Base-by-base conservation (phyloP, 2,113 vertebrate species). In the Spheniscus mendiculus region DNA sequence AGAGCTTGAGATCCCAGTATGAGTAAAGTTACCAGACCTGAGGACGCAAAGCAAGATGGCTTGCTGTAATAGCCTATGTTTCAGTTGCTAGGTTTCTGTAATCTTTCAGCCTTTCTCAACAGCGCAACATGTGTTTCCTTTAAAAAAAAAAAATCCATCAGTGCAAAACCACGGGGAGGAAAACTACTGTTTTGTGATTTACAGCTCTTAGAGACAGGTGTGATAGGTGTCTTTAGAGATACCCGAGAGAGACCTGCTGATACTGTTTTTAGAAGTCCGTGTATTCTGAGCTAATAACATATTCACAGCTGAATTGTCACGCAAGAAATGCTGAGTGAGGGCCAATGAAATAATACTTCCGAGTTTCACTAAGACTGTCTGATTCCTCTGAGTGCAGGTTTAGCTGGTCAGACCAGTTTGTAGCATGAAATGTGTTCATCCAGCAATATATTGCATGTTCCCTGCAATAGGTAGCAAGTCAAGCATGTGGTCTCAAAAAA, bases 1-100 rank as follows among this genome's bases (percentile, higher is more conserved):
- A 89, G 87, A 89, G 47, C 67, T 90, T 63, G 82, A 97, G 92
- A 88, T 84, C 59, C 20, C 66, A 69, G 69, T 85, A 36, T 53
- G 81, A 96, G 30, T 81, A 15, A 87, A 95, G 78, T 71, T 96
- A 42, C 52, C 83, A 76, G 13, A 91, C 59, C 90, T 55, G 85
- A 87, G 88, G 93, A 95, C 70, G 86, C 84, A 95, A 92, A 92
- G 72, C 74, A 89, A 74, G 87, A 74, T 70, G 73, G 69, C 76
- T 95, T 89, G 69, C 87, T 69, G 40, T 91, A 92, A 71, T 80
- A 92, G 88, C 89, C 89, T 56, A 42, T 78, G n/a, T 86, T 89
- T 91, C 85, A 85, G 69, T 96, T 94, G 95, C 97, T 95, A 92
- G 92, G 91, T 95, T 96, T 96, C 93, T 58, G 50, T 95, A 58